Conservation (phyloP, 1,140 invertebrate species). For the Zaprionus inermis region DNA sequence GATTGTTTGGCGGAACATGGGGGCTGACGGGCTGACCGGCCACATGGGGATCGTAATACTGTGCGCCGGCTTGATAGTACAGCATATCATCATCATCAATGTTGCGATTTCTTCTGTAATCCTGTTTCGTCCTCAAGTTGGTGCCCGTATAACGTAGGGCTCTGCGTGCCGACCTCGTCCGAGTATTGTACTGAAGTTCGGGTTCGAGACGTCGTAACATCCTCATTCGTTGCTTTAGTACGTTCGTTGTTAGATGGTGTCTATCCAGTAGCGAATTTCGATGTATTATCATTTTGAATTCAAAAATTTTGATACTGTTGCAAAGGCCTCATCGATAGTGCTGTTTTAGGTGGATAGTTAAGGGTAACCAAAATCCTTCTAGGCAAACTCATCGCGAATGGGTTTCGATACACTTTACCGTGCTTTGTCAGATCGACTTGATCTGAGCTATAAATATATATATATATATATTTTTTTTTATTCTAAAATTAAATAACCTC, state of each 20-base stretch:
- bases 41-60: not conserved
- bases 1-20: not conserved
- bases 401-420: too few species aligned
- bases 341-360: too few species aligned
- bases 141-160: not conserved
- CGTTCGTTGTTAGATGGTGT: not conserved
- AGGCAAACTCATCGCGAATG: too few species aligned
- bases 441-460: too few species aligned
- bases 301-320: constrained; percentile 35
- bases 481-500: constrained; percentile 49
- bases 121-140: not conserved
- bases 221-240: constrained; percentile 17
- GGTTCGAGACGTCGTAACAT: constrained; percentile 2
- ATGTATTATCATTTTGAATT: not conserved
- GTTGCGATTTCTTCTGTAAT: not conserved
- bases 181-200: not conserved
- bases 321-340: constrained; percentile 9
- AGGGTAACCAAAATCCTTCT: too few species aligned
- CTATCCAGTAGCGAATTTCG: constrained; percentile 2
- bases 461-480: too few species aligned
- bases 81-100: not conserved
- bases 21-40: too few species aligned
- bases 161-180: not conserved
- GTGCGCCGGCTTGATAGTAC: not conserved
- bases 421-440: too few species aligned